phyloP scores from a whole-genome alignment of 2,113 vertebrate species.

The Nesogale talazaci region DNA sequence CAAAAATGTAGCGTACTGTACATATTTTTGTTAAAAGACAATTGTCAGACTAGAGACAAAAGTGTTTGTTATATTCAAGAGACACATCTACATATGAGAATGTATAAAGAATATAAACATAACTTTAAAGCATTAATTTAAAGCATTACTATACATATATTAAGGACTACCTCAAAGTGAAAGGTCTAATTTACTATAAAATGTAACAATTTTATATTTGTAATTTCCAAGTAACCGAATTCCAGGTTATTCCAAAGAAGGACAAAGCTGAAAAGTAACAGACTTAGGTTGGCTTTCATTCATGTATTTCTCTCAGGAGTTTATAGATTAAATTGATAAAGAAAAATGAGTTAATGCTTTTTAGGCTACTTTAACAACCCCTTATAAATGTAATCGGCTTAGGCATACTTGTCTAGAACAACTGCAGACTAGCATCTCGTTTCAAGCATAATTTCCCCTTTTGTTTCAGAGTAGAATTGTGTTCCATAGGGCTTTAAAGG shows the following conservation, averaged over 20 bases:
- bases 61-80: no score
- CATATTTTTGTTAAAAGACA: not conserved
- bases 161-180: not conserved
- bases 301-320: not conserved
- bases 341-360: not conserved
- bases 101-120: no score
- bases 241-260: not conserved
- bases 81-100: no score
- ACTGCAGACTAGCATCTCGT: not conserved
- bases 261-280: not conserved
- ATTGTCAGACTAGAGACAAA: no score
- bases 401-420: not conserved
- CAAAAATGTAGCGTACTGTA: no score
- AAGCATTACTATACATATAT: not conserved
- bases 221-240: not conserved
- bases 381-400: not conserved
- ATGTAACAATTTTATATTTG: not conserved
- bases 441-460: not conserved
- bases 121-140: no score
- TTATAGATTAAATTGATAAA: not conserved
- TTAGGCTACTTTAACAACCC: not conserved
- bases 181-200: not conserved
- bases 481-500: not conserved
- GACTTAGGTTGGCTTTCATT: not conserved
- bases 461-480: not conserved